phyloP scores from a whole-genome alignment of 2,888 invertebrate genomes.

The Serrognathus titanus region DNA sequence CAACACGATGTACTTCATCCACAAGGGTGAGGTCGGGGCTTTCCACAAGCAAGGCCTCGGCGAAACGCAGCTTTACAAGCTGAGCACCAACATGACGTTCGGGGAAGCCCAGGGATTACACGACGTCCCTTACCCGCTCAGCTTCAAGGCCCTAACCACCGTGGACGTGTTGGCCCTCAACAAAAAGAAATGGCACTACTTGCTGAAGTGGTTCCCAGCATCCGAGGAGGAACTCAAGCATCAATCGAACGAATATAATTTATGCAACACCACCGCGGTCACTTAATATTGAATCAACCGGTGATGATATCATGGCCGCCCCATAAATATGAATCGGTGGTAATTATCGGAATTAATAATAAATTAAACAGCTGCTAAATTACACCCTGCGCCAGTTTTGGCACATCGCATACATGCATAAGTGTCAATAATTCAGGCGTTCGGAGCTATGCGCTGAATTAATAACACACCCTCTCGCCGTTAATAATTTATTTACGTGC shows the following conservation, averaged over 20 bases:
- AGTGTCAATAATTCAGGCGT: too few relatives aligned
- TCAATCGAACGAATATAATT: conserved; percentile 11
- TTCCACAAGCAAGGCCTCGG: conserved; percentile 13
- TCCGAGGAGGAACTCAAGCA: conserved; percentile 17
- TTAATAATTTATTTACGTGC: too few relatives aligned
- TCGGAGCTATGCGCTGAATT: too few relatives aligned
- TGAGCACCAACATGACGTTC: conserved; percentile 17
- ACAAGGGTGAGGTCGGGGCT: conserved; percentile 50
- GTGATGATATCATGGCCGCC: too few relatives aligned
- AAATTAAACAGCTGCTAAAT: too few relatives aligned
- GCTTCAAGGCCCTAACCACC: conserved; percentile 23
- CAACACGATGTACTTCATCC: conserved; percentile 55
- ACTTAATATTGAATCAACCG: too few relatives aligned
- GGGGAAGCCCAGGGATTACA: conserved; percentile 25
- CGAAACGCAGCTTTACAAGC: conserved; percentile 8
- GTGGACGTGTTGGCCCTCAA: conserved; percentile 22
- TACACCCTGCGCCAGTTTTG: too few relatives aligned
- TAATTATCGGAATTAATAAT: too few relatives aligned
- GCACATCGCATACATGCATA: too few relatives aligned
- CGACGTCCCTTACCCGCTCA: conserved; percentile 14
- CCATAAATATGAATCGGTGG: too few relatives aligned
- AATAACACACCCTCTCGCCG: too few relatives aligned
- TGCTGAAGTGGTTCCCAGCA: conserved; percentile 27
- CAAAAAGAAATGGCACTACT: conserved; percentile 19
- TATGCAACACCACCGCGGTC: not conserved